Base-by-base conservation (phyloP, 1,140 invertebrate genomes). In the Papilio xuthus region DNA sequence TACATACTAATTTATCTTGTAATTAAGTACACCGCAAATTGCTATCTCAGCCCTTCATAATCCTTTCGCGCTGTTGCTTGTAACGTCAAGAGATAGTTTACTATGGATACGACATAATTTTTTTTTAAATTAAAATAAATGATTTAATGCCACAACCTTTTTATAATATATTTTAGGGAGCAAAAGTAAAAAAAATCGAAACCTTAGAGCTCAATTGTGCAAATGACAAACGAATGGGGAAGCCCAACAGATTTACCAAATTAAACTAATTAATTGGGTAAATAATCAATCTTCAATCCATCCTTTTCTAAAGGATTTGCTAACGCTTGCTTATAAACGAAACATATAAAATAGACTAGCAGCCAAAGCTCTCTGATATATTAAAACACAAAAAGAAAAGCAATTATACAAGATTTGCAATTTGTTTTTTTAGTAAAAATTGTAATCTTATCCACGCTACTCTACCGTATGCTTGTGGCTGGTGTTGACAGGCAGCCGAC, bases 31-130 rank as follows among this genome's bases (percentile, higher is more conserved):
- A 86, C 88, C 87, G 87, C 90, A 88, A 92, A 93, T 92, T 93
- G 92, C 92, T 93, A 91, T 92, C 92, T 92, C 92, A 93, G 90
- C 90, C 90, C 90, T 90, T 91, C 88, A 92, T 93, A 93, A 93
- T 91, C 92, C 92, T 91, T 92, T 92, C 87, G 88, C 90, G 80
- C 84, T 86, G 88, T 88, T 89, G 87, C 84, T 87, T 88, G 83
- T 63, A 77, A 41, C 82, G 63, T 42, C 73, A 15, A 18, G 0
- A 78, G 83, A 78, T 77, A 13, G 78, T 2, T 67, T 82, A 81
- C 12, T 78, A 60, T 78, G 82, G 88, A 91, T 80, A 73, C 67
- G 83, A 44, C 78, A n/a, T 56, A 4, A 70, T 42, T 56, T 67
- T 23, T 76, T 20, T 12, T 42, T 60, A 41, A 47, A 18, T 42